Evolutionary conservation across 92 coral and sea anemone species (phyloP), one percentile per base, ranked within the genome.

Genomic region (Scolanthus callimorphus): DNA sequence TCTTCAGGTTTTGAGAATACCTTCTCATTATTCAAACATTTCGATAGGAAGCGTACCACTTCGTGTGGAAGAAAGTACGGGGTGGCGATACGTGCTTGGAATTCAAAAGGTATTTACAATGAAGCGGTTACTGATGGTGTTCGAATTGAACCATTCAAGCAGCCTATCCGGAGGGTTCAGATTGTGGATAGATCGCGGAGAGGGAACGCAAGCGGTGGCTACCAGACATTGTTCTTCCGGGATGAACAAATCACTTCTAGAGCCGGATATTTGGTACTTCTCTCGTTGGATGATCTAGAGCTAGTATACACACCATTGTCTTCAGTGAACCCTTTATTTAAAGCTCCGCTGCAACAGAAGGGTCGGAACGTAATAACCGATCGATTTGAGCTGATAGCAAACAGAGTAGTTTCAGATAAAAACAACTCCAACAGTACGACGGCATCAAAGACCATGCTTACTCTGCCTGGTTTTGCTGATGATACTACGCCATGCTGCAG

Each of bases 61-160:
- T 41, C 17, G 30, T 69, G 20, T 70, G 69, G 69, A 25, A 50
- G n/a, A 51, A 24, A 24, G 60, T 70, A 70, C 41, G 46, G 77
- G 27, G 69, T 61, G 3, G 77, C 85, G 2, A 82, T 91, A 39
- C 88, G 89, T 27, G 85, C 75, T 20, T 88, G 82, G 74, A 88
- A 88, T 54, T 80, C 77, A 50, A 84, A 84, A 22, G 92, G 81
- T 11, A 70, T 88, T 31, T 91, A 70, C 44, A 31, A 54, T 13
- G 96, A 88, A 15, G 73, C 82, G 9, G 70, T 82, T 19, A 84
- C 90, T 27, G 90, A 91, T 57, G 96, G 97, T 3, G 49, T 91
- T 3, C 75, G 88, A 29, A 70, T 91, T 17, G 68, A 60, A 28
- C 69, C 77, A 11, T 48, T 41, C n/a, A 51, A 68, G 15, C 77